Evolutionary conservation across 1,140 invertebrate species (phyloP).

Genomic region (Magallana angulata): DNA sequence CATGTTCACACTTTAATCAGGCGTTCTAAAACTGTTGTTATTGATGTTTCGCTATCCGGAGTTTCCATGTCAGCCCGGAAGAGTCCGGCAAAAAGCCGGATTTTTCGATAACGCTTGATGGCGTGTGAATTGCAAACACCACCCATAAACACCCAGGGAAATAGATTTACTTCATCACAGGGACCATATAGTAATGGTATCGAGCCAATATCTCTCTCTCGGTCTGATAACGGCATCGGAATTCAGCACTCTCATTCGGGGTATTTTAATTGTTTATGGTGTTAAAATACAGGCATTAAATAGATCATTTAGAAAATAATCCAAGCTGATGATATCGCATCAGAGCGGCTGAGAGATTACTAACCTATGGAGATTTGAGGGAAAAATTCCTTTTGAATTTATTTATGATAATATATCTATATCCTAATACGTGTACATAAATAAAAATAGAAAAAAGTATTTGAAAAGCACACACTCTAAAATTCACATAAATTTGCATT

Average conservation of each 20-base stretch:
- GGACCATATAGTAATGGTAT: neutral
- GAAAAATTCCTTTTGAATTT: too few relatives aligned
- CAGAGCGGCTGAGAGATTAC: too few relatives aligned
- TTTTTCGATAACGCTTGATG: neutral
- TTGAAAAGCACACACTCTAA: too few relatives aligned
- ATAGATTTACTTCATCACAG: neutral
- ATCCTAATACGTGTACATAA: too few relatives aligned
- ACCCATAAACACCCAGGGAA: neutral
- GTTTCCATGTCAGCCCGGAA: neutral
- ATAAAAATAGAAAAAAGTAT: too few relatives aligned
- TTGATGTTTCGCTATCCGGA: neutral
- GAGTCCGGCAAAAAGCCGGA: neutral
- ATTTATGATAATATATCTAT: too few relatives aligned
- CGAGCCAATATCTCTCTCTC: constrained; percentile 4
- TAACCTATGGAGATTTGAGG: too few relatives aligned
- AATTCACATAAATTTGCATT: too few relatives aligned
- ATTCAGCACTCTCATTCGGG: neutral
- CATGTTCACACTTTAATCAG: neutral
- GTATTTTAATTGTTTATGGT: constrained; percentile 23
- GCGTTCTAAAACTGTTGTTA: neutral
- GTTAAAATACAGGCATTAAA: constrained; percentile 3
- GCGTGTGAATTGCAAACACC: neutral
- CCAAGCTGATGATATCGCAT: neutral
- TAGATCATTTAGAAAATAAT: neutral
- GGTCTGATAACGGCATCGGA: neutral